Evolutionary conservation across 2,888 invertebrate species (phyloP), one percentile per base, ranked within the genome.

Genomic region (Rhagium mordax): DNA sequence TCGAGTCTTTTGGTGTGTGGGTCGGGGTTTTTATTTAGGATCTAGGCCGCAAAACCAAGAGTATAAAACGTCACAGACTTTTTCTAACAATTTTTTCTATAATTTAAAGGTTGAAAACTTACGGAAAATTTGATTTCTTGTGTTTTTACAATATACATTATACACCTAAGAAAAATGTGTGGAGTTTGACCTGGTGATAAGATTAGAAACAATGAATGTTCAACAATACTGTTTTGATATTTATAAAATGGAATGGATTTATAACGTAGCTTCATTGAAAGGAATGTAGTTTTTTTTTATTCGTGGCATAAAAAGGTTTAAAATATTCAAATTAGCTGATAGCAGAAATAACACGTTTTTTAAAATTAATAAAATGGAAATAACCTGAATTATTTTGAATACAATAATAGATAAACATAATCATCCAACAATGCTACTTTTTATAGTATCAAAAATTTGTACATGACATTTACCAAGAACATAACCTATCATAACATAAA

Each of bases 401-500:
- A 41, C 15, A 41, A n/a, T 41, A 41, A 41, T 41, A n/a, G 13
- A 41, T n/a, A 41, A n/a, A n/a, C n/a, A 41, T 41, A 5, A 41
- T 41, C n/a, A 13, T 13, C 41, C n/a, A 41, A 3, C 41, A n/a
- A 41, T 41, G n/a, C n/a, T 41, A 41, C n/a, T n/a, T n/a, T n/a
- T n/a, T n/a, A n/a, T n/a, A n/a, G n/a, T n/a, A n/a, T n/a, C n/a
- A n/a, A n/a, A n/a, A n/a, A n/a, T n/a, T n/a, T n/a, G n/a, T 24
- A 74, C 55, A 67, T 77, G 77, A 75, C 77, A 74, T 67, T 71
- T 68, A 73, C 71, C 41, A 68, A 65, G 55, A 75, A 75, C 77
- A 71, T 77, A 77, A 77, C 77, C 77, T 77, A 75, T 75, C 75
- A 65, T 70, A 77, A 75, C 60, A 53, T 29, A 49, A 61, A 70